Evolutionary conservation across 2,888 invertebrate species (phyloP), one percentile per base, ranked within the genome.

Genomic region (Dicyrtoma fusca): DNA sequence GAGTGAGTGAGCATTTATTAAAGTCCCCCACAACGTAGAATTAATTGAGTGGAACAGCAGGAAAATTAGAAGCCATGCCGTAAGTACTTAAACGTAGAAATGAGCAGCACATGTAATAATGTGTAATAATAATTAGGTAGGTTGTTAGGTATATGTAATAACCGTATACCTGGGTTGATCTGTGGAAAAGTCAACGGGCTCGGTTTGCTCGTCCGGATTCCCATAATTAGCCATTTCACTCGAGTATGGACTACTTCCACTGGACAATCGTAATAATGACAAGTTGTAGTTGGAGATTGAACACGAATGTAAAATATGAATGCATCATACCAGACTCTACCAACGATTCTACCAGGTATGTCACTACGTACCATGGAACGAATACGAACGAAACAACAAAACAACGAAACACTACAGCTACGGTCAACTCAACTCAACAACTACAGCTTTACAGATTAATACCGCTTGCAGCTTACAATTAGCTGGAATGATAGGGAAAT

Each of bases 101-200:
- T 34, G 34, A 34, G 34, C 34, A 34, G 34, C 34, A 34, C 34
- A 34, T 34, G 34, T 34, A 34, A 34, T 34, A 34, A 34, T 34
- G 34, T 34, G 34, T 34, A 34, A 34, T 34, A 34, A 34, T 34
- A 34, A 8, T 34, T 5, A 34, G 34, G 34, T 34, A 34, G 34
- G 34, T 34, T 5, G 34, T 34, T 3, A 34, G 34, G 34, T 34
- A 34, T 34, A 34, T 34, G 34, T 34, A 34, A 34, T 34, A 34
- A 34, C 34, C 34, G 34, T 34, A 34, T 34, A 72, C 72, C 72
- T 72, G 23, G 72, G 72, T 53, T 72, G 21, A 61, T 72, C 72
- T 25, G 72, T 72, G 49, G 83, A 83, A 77, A 84, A 84, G 76
- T 84, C 84, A 55, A 84, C 83, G 6, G 84, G 84, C 74, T 84